Conservation (phyloP, 2,797 vertebrate species). For the Muraenolepis orangiensis region DNA sequence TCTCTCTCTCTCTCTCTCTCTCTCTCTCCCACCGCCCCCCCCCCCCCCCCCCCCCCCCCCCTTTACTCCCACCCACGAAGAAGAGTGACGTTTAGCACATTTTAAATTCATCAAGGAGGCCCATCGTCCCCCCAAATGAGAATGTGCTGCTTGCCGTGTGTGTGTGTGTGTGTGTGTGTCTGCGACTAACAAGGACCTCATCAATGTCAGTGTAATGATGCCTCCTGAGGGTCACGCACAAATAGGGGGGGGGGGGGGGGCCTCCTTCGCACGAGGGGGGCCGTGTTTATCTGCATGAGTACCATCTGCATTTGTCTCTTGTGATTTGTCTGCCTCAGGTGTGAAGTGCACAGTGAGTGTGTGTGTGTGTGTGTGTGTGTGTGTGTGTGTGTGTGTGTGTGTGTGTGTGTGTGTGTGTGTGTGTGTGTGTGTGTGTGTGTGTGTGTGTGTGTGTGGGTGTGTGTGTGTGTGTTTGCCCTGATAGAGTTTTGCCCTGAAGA, state of each 20-base stretch:
- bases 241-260: too few species aligned
- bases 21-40: too few species aligned
- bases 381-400: neutral
- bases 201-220: constrained; percentile 56
- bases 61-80: constrained; percentile 34
- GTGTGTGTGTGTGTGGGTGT: neutral
- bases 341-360: neutral
- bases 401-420: neutral
- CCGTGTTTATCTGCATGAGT: constrained; percentile 21
- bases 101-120: constrained; percentile 57
- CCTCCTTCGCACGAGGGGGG: constrained; percentile 16
- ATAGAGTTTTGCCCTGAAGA: too few species aligned
- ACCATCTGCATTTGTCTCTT: neutral
- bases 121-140: constrained; percentile 58
- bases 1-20: too few species aligned
- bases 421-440: neutral
- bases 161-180: constrained; percentile 54
- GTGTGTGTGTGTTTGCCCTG: neutral
- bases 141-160: constrained; percentile 61
- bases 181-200: constrained; percentile 52
- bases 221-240: constrained; percentile 33
- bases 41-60: constrained; percentile 41
- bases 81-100: constrained; percentile 59
- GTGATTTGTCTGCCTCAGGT: neutral
- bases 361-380: neutral